These are phyloP conservation scores for Sphinx pinastri DNA, from an alignment of 2,888 invertebrate genomes.

Conservation along the genomic window DNA sequence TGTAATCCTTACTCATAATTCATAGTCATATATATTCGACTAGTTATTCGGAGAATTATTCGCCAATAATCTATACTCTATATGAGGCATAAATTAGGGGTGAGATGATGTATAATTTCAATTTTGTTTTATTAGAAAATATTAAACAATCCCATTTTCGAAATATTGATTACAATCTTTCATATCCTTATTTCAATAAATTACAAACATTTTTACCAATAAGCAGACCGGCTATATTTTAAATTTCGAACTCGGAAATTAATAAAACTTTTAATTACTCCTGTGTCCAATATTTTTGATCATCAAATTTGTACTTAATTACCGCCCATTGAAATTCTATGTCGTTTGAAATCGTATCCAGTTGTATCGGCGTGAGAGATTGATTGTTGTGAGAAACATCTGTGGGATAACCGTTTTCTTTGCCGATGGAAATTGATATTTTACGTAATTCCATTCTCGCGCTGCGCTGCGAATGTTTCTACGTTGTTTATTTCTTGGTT, in stretches of 20 bases:
- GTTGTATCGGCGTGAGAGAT: conserved; percentile 20
- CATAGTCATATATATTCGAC: too few relatives aligned
- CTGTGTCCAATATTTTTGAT: not conserved
- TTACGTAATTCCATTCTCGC: conserved; percentile 19
- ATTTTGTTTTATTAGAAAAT: not conserved
- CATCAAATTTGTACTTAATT: conserved; percentile 7
- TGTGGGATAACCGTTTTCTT: conserved; percentile 11
- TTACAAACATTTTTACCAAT: not conserved
- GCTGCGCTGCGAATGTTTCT: conserved; percentile 1
- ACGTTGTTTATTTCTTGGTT: conserved; percentile 19
- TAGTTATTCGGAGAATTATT: too few relatives aligned
- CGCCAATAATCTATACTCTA: too few relatives aligned
- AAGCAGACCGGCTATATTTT: not conserved
- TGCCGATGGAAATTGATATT: conserved; percentile 24
- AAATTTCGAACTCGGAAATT: not conserved
- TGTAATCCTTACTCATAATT: too few relatives aligned
- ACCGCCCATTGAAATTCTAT: not conserved
- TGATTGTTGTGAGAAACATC: conserved; percentile 27
- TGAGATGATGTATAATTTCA: too few relatives aligned
- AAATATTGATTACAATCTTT: not conserved
- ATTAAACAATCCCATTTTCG: not conserved
- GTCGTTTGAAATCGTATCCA: not conserved
- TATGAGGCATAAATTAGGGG: too few relatives aligned
- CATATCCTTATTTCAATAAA: not conserved
- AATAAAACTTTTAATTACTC: conserved; percentile 5